Evolutionary conservation across 2,888 invertebrate species (phyloP).

Genomic region (Oxystoma pomonae): DNA sequence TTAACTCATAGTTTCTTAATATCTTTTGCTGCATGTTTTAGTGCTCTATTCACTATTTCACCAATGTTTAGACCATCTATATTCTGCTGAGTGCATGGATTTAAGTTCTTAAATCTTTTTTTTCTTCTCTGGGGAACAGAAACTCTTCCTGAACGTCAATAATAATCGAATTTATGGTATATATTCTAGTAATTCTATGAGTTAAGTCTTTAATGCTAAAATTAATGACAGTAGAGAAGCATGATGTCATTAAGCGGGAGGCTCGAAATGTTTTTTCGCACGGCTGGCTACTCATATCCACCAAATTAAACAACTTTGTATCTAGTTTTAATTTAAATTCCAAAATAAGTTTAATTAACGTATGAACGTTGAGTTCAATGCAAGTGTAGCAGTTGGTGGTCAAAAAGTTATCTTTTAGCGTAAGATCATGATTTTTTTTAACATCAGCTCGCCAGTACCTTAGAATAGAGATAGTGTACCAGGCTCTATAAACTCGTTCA

Average conservation of each 20-base stretch:
- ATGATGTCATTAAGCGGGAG: background rate
- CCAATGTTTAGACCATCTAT: too few relatives aligned
- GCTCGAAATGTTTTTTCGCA: conserved; percentile 1
- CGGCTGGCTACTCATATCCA: conserved; percentile 3
- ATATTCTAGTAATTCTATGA: too few relatives aligned
- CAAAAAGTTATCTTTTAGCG: conserved; percentile 16
- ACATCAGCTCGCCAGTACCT: conserved; percentile 18
- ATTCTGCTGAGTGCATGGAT: too few relatives aligned
- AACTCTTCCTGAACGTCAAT: too few relatives aligned
- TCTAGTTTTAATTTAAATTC: background rate
- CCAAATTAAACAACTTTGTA: background rate
- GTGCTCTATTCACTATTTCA: too few relatives aligned
- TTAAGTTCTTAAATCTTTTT: too few relatives aligned
- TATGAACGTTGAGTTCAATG: conserved; percentile 19
- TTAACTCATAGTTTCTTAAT: too few relatives aligned
- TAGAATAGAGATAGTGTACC: conserved; percentile 18
- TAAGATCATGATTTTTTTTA: conserved; percentile 4
- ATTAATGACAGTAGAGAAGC: background rate
- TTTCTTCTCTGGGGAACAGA: too few relatives aligned
- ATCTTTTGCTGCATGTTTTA: too few relatives aligned
- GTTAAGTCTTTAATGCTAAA: background rate
- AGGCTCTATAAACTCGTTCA: conserved; percentile 15
- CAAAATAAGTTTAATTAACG: background rate
- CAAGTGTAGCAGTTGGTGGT: conserved; percentile 14
- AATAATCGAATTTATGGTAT: too few relatives aligned